Base-by-base conservation (phyloP, 2,888 invertebrate species). In the Macaria notata region DNA sequence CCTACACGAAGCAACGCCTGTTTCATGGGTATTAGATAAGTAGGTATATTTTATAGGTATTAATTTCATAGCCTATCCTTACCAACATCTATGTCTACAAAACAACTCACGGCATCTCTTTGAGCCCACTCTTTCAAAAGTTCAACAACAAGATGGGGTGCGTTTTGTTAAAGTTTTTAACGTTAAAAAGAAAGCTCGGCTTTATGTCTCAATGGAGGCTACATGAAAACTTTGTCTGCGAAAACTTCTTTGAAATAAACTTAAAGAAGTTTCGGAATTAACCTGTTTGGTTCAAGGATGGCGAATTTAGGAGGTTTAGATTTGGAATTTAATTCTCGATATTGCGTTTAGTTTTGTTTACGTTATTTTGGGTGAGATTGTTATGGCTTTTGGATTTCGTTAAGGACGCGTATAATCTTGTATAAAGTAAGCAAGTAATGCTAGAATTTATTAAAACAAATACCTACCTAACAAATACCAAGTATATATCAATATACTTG, bases 161-260 rank as follows among this genome's bases (percentile, higher is more conserved):
- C 65, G 63, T 71, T 70, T 66, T 66, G 68, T 62, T 64, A 64
- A 64, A 65, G 63, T 66, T 68, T 68, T 59, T 56, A 63, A 62
- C 60, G 63, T 62, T 55, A 57, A 78, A 78, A 77, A 72, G 73
- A 73, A 76, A 81, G 75, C 75, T 72, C 67, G 46, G 67, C 72
- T 71, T 76, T 73, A 77, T 72, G 72, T 73, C 73, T 77, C 75
- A 71, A 75, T 76, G 73, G 71, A 49, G 63, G 66, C 61, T 69
- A 71, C 72, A 69, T 56, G 65, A 48, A 72, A 74, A 75, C 63
- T 77, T 75, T 54, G 36, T 45, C 44, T 38, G 50, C 43, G 60
- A 63, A 66, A 66, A 69, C 69, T 72, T 70, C 70, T 70, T 66
- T 61, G 69, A 69, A 51, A 5, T 36, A 6, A 36, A 6, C 7